A percentile compares a stretch with the other conserved stretches of the same genome.
phyloP scores from a whole-genome alignment of 1,140 invertebrate genomes.

The Coelopa frigida region DNA sequence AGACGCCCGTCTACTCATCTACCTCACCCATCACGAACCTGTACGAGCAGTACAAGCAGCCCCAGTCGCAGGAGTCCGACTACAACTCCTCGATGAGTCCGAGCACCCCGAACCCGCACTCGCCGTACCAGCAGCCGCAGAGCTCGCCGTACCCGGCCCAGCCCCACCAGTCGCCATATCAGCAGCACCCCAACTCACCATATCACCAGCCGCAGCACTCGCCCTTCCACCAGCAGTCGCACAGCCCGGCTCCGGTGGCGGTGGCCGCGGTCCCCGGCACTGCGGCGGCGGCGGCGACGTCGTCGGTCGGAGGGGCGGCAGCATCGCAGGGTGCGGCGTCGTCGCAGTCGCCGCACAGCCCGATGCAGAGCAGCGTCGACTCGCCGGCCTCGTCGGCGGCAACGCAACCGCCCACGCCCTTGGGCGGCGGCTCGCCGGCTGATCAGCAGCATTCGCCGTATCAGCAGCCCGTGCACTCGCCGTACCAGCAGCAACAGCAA shows the following conservation, averaged over 20 bases:
- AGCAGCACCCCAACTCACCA: constrained; percentile 45
- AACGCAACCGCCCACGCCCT: constrained; percentile 31
- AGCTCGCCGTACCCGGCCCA: constrained; percentile 45
- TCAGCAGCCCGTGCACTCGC: constrained; percentile 34
- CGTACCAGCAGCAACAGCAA: constrained; percentile 23
- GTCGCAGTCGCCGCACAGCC: constrained; percentile 32
- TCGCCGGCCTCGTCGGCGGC: constrained; percentile 38
- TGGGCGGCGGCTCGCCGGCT: constrained; percentile 31
- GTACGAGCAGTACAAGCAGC: constrained; percentile 50
- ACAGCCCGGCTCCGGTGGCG: constrained; percentile 6
- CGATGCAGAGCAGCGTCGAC: constrained; percentile 32
- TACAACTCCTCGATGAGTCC: constrained; percentile 45
- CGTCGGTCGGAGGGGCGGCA: constrained; percentile 17
- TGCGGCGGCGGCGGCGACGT: constrained; percentile 16
- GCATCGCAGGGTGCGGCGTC: constrained; percentile 24
- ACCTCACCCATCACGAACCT: constrained; percentile 44
- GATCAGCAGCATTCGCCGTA: constrained; percentile 42
- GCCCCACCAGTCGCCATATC: constrained; percentile 40
- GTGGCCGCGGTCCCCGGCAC: constrained; percentile 8
- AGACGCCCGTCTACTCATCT: constrained; percentile 39
- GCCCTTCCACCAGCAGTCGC: constrained; percentile 29
- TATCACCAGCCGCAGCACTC: constrained; percentile 35
- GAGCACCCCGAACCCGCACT: constrained; percentile 42
- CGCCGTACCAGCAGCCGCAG: constrained; percentile 41
- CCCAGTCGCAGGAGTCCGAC: constrained; percentile 41